Conservation (phyloP, 2,888 invertebrate genomes). For the Seira musarum region DNA sequence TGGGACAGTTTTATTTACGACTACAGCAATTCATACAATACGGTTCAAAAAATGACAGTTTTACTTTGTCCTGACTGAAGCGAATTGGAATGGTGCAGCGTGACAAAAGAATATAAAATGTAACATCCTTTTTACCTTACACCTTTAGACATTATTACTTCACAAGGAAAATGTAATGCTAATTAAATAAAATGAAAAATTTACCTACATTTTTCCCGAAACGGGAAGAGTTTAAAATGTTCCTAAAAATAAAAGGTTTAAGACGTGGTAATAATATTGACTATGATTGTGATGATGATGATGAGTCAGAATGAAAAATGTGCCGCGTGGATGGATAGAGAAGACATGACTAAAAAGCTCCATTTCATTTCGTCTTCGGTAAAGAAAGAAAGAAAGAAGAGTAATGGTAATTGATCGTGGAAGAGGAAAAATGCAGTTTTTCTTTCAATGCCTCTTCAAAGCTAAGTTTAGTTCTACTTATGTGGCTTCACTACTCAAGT, state of each 20-base stretch:
- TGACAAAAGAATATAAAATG: constrained; percentile 9
- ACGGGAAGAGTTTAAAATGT: neutral
- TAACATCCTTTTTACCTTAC: too few relatives aligned
- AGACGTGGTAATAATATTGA: neutral
- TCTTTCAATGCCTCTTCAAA: constrained; percentile 20
- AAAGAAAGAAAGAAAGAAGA: constrained; percentile 24
- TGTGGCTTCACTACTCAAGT: constrained; percentile 45
- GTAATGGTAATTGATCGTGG: constrained; percentile 59
- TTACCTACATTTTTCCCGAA: neutral
- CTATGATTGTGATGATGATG: neutral
- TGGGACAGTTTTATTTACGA: too few relatives aligned
- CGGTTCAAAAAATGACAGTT: too few relatives aligned
- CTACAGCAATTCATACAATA: too few relatives aligned
- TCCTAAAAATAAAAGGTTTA: neutral
- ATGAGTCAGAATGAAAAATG: constrained; percentile 46
- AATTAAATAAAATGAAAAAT: neutral
- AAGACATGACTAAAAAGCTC: constrained; percentile 51
- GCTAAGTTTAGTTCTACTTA: too few relatives aligned
- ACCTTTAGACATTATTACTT: too few relatives aligned
- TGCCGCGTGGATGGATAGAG: constrained; percentile 44
- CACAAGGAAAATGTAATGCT: neutral
- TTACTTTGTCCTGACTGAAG: too few relatives aligned
- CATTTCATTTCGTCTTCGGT: too few relatives aligned
- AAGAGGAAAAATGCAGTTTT: constrained; percentile 36
- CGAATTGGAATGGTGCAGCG: constrained; percentile 31